Evolutionary conservation across 2,113 vertebrate species (phyloP).

Genomic region (Silurus glanis): DNA sequence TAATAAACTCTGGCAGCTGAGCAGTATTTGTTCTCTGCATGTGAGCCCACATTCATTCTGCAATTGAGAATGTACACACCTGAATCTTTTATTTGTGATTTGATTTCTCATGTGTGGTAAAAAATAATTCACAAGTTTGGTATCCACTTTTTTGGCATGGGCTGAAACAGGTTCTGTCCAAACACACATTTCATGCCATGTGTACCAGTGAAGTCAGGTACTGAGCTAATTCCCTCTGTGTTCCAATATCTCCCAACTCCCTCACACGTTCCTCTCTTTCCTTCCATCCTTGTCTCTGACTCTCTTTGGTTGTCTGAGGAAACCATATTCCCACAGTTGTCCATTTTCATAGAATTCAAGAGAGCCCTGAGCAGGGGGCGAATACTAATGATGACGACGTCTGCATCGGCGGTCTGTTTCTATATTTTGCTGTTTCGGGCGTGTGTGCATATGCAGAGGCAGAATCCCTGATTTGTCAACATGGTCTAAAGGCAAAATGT

Average conservation of each 20-base stretch:
- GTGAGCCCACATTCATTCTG: neutral
- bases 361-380: neutral
- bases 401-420: neutral
- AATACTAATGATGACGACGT: neutral
- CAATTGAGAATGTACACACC: neutral
- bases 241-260: neutral
- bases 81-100: neutral
- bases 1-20: conserved; percentile 8
- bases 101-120: neutral
- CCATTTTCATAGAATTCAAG: conserved; percentile 24
- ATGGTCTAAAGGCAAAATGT: neutral
- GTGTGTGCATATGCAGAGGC: neutral
- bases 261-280: neutral
- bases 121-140: neutral
- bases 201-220: conserved; percentile 7
- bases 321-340: conserved; percentile 17
- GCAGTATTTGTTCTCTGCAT: neutral
- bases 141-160: neutral
- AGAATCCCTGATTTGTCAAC: neutral
- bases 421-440: neutral
- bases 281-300: neutral
- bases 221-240: neutral
- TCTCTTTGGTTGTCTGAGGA: conserved; percentile 6
- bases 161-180: neutral
- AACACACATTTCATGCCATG: conserved; percentile 20